Evolutionary conservation across 2,888 invertebrate species (phyloP).

Genomic region (Rapana venosa): DNA sequence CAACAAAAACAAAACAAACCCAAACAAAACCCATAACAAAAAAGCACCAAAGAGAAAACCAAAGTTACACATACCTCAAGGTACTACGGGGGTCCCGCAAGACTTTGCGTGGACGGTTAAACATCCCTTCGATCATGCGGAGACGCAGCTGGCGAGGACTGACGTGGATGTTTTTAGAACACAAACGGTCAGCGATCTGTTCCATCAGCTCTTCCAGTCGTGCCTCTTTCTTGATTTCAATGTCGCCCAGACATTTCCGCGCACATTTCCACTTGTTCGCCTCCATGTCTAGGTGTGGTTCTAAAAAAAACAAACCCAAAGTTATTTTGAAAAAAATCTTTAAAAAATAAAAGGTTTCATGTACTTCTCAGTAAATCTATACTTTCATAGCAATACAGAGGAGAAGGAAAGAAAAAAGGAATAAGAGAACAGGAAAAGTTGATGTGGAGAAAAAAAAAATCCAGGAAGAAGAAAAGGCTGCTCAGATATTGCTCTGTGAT

Average conservation of each 20-base stretch:
- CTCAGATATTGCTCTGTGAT: no score
- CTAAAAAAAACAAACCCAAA: not conserved
- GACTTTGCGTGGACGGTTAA: slow-evolving; percentile 55
- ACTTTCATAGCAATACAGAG: no score
- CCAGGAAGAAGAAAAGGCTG: no score
- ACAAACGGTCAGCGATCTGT: slow-evolving; percentile 65
- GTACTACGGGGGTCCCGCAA: slow-evolving; percentile 62
- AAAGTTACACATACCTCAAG: slow-evolving; percentile 57
- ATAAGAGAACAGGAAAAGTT: no score
- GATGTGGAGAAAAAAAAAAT: no score
- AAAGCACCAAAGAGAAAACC: no score
- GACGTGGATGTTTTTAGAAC: slow-evolving; percentile 58
- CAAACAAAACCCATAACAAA: no score
- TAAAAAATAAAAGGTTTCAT: not conserved
- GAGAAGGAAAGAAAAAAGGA: no score
- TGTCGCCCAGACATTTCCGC: slow-evolving; percentile 61
- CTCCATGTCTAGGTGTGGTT: not conserved
- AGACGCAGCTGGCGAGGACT: slow-evolving; percentile 65
- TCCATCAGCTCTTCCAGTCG: slow-evolving; percentile 71
- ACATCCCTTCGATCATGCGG: slow-evolving; percentile 60
- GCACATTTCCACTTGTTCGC: not conserved
- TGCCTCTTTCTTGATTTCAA: slow-evolving; percentile 72
- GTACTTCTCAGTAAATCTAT: no score
- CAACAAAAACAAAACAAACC: no score
- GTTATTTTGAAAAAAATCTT: not conserved